These are phyloP conservation scores for Syngnathus rostellatus DNA, from an alignment of 2,797 vertebrate species.

Conservation along the genomic window DNA sequence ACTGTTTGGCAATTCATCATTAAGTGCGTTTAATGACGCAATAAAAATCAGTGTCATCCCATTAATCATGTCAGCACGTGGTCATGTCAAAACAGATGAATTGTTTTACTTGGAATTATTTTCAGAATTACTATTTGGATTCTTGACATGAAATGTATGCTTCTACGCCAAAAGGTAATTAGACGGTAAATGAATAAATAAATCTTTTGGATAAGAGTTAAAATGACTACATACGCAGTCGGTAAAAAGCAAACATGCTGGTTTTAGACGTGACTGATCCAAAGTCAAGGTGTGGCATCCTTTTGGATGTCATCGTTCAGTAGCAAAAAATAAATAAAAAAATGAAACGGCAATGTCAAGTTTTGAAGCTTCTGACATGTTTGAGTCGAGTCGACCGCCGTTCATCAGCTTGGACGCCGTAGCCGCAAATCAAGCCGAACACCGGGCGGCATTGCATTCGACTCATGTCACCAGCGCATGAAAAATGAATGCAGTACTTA, in stretches of 20 bases:
- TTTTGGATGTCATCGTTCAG: background rate
- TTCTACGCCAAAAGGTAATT: background rate
- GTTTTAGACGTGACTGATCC: background rate
- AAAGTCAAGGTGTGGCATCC: background rate
- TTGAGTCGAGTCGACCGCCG: background rate
- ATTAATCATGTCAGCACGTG: background rate
- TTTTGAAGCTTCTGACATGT: background rate
- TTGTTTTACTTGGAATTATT: background rate
- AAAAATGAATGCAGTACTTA: background rate
- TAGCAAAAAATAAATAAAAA: background rate
- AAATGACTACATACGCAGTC: background rate
- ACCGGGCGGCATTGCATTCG: background rate
- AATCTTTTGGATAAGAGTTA: background rate
- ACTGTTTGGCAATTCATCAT: background rate
- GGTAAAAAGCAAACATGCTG: constrained; percentile 1
- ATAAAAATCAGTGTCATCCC: background rate
- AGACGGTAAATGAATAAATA: background rate
- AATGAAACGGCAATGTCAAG: background rate
- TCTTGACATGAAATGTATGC: background rate
- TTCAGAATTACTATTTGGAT: background rate
- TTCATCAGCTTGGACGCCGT: background rate
- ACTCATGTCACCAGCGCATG: background rate
- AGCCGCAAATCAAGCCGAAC: background rate
- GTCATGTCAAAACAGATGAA: background rate
- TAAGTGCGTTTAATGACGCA: background rate